Base-by-base conservation (phyloP, 2,113 vertebrate species). In the Rallus limicola region DNA sequence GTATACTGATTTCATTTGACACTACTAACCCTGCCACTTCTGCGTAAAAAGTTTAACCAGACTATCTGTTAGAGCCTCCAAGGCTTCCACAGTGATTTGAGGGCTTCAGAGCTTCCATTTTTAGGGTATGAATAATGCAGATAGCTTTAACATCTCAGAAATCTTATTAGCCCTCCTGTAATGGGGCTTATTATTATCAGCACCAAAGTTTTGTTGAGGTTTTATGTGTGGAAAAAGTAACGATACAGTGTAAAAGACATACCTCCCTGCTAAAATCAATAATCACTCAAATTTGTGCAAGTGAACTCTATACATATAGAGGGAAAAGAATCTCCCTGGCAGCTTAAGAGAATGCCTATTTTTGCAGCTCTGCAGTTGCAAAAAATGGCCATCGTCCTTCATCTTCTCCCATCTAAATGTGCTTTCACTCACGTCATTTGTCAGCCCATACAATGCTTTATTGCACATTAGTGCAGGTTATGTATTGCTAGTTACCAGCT, bases 1-100 rank as follows among this genome's bases (percentile, higher is more conserved):
- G 92, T 64, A 76, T 31, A 38, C 53, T 76, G 56, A 89, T 90
- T 82, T 87, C 23, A 38, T 59, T 84, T 95, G 90, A 94, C 53
- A 72, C 11, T 79, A 29, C 48, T 71, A 60, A 90, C 82, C 44
- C 55, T 82, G 29, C 8, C 8, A 75, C 65, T 82, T 36, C 38
- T 52, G 20, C 2, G 6, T 82, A 63, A 88, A 81, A 81, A 77
- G n/a, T 81, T 78, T 70, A 89, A 78, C 77, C 58, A 79, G 6
- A 3, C 42, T 82, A 7, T 74, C 68, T 80, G 13, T 70, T 72
- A 63, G 56, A 95, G 38, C 42, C 52, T 87, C 36, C 28, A 63
- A 91, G 11, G 52, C 18, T 92, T 91, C 65, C 46, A 70, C 40
- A 78, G 24, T 36, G 50, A 86, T 44, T 31, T 78, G 60, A 91